Evolutionary conservation across 2,888 invertebrate genomes (phyloP), one percentile per base, ranked within the genome.

Genomic region (Pedicia rivosa): DNA sequence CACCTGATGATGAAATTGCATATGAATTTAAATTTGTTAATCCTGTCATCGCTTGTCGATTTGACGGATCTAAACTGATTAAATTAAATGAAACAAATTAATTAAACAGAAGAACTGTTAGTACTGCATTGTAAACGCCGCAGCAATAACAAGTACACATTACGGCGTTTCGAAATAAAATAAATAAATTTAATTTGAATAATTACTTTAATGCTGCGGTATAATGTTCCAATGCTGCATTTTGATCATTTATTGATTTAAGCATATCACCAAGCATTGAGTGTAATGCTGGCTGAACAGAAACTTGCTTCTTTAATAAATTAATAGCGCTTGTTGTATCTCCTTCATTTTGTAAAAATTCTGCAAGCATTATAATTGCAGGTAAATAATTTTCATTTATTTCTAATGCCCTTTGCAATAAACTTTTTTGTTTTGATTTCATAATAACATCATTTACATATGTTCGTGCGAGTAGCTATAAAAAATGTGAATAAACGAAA

Each of bases 381-480:
- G 79, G 76, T 15, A 77, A 59, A 55, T 78, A 75, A n/a, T 64
- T 65, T 37, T 75, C 74, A 51, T 84, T 82, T 43, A 75, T 67
- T 40, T 69, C 66, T 32, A 84, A 60, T 1, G 83, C 81, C 50
- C 75, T 77, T 52, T 81, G 78, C 32, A 83, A 59, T 26, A 78
- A 68, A 35, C 70, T 70, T 49, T 76, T 75, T 0, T 80, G 78
- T 55, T 74, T 72, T 25, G 50, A 50, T 32, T 54, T 54, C 1
- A 51, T 47, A 5, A 44, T 46, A 2, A 72, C 68, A 57, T 80
- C 80, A 50, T 76, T 74, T 46, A 77, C 67, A 35, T 83, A 56
- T 1, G 80, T 78, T 37, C 74, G 73, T 0, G 80, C 82, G 51
- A 81, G 78, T 43, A 84, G 63, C 81, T 82, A 52, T 24, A 65